Evolutionary conservation across 1,140 invertebrate genomes (phyloP), one percentile per base, ranked within the genome.

Genomic region (Teleogryllus occipitalis): DNA sequence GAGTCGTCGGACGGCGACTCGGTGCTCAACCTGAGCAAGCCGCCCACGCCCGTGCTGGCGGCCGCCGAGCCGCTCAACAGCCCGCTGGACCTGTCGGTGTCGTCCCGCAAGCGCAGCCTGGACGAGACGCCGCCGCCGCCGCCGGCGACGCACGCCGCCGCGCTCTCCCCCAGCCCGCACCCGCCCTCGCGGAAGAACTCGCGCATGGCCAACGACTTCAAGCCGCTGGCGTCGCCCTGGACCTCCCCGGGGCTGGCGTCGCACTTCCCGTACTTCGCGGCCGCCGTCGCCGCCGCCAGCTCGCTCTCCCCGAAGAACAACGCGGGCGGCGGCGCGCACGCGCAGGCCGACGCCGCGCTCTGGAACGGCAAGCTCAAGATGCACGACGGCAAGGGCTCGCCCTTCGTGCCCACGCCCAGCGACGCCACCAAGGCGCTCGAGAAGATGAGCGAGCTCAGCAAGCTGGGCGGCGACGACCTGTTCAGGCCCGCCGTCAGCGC

Each of bases 381-480:
- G 81, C 74, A 75, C 39, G 74, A 74, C n/a, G 76, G 81, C 80
- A 73, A 80, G 21, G 49, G 74, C 6, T 83, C 81, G 80, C 49
- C 82, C 78, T 83, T 82, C 82, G 85, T 85, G 54, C 88, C 90
- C 76, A 90, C 90, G 74, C 92, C 91, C 15, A 93, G 89, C 84
- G 94, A 94, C 85, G 94, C 94, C 0, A 93, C 92, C 14, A 95
- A 96, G 85, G 95, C 95, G 46, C 85, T 97, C 74, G 95, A 97
- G 84, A 96, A 96, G 84, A 96, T 97, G 95, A 95, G 93, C 82
- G 95, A 97, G 83, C 87, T 97, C 79, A 96, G 94, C 82, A 92
- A 95, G 83, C 86, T 95, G 8, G 93, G 94, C 8, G 92, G 93
- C 5, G 93, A 94, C 80, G 92, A 93, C 83, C 83, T 92, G 14